Base-by-base conservation (phyloP, 2,113 vertebrate genomes). In the Semnornis frantzii region DNA sequence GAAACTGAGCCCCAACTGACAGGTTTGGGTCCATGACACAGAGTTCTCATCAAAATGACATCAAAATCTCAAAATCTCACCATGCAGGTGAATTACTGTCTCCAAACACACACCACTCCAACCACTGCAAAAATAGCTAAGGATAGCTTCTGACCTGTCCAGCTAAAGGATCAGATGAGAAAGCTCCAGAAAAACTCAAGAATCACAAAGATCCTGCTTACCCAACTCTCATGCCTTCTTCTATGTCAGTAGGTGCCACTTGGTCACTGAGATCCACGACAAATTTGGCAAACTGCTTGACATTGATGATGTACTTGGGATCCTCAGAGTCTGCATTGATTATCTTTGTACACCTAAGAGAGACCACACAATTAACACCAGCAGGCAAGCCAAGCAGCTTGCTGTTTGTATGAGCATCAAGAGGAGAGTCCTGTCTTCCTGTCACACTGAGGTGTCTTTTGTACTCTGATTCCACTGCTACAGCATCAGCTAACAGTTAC, bases 211-310 rank as follows among this genome's bases (percentile, higher is more conserved):
- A 46, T 17, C 57, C 27, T 77, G 73, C 98, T 98, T 95, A 99
- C 99, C 99, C 99, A 65, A 99, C 99, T 98, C 99, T 98, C 99
- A 99, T 99, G 74, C 99, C 99, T 96, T 99, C 99, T 97, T 99
- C 99, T 34, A 99, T 99, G 98, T 99, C 99, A 54, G 99, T 99
- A 5, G 99, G 99, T 57, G 99, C 99, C 83, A 99, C 99, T 95
- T 99, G 99, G 96, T 99, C 99, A 69, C 99, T 99, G 92, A 99
- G 98, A 93, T 99, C 99, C 96, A 99, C 99, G 98, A 99, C 99
- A 46, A 99, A 99, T 97, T 99, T 99, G 89, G 99, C 99, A 97
- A 99, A 99, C 94, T 99, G 99, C 93, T 99, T 99, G 81, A 99
- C 99, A 20, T 99, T 99, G 97, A 99, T 99, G 42, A 99, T 99